These are phyloP conservation scores for Callyntrura guangdongensis DNA, from an alignment of 2,888 invertebrate species.

Conservation along the genomic window DNA sequence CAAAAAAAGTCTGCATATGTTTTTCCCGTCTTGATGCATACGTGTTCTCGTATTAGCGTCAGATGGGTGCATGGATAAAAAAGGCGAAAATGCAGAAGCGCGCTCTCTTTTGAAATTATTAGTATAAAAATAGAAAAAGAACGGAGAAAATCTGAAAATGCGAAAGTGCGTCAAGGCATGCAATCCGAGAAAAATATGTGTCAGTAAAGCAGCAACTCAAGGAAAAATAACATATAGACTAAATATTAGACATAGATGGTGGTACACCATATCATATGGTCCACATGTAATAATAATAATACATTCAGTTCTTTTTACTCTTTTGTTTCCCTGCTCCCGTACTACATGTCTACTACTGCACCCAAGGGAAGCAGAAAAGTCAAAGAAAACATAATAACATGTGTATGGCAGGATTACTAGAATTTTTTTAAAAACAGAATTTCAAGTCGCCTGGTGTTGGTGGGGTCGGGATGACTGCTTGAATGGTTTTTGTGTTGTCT, in stretches of 20 bases:
- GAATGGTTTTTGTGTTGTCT: background rate
- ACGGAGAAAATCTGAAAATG: background rate
- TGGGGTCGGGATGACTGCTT: too few relatives aligned
- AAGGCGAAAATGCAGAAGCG: constrained; percentile 33
- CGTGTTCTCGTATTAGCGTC: background rate
- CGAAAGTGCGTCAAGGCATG: constrained; percentile 41
- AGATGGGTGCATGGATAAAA: constrained; percentile 10
- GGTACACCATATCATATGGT: too few relatives aligned
- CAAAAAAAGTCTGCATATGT: background rate
- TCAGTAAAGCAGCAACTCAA: constrained; percentile 4
- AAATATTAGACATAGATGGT: too few relatives aligned
- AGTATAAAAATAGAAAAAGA: constrained; percentile 8
- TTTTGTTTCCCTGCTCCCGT: too few relatives aligned
- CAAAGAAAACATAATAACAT: too few relatives aligned
- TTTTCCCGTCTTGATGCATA: background rate
- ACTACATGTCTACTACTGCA: too few relatives aligned
- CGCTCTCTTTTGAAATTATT: background rate
- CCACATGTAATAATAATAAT: too few relatives aligned
- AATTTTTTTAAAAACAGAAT: too few relatives aligned
- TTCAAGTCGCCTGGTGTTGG: too few relatives aligned
- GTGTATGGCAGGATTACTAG: background rate
- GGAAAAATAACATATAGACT: too few relatives aligned
- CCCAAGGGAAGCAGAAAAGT: too few relatives aligned
- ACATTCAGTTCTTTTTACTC: too few relatives aligned
- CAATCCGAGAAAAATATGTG: constrained; percentile 15